These are phyloP conservation scores for Lathamus discolor DNA, from an alignment of 2,113 vertebrate genomes.

Conservation along the genomic window DNA sequence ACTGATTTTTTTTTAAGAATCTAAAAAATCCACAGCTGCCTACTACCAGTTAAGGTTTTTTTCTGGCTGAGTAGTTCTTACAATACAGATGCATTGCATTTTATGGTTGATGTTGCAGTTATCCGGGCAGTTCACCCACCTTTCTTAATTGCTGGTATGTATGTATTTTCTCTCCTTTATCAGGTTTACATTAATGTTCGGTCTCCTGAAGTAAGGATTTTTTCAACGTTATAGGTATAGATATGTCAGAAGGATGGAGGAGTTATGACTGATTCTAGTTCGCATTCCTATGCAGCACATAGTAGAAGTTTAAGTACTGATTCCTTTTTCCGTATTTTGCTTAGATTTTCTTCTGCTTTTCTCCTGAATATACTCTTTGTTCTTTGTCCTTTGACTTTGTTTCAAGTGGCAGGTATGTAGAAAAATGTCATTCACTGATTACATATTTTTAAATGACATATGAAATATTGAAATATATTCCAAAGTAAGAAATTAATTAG, in stretches of 20 bases:
- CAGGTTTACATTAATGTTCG: neutral
- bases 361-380: neutral
- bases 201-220: neutral
- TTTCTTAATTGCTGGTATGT: neutral
- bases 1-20: neutral
- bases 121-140: neutral
- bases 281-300: neutral
- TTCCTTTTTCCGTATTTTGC: neutral
- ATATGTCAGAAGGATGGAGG: neutral
- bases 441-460: neutral
- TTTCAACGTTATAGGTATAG: neutral
- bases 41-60: neutral
- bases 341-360: neutral
- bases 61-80: neutral
- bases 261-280: neutral
- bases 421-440: neutral
- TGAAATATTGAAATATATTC: neutral
- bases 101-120: neutral
- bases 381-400: conserved; percentile 2
- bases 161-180: neutral
- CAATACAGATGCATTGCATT: neutral
- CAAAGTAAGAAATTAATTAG: neutral
- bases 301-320: neutral
- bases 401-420: neutral
- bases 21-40: neutral